These are phyloP conservation scores for Carassius carassius DNA, from an alignment of 2,113 vertebrate genomes.

Conservation along the genomic window DNA sequence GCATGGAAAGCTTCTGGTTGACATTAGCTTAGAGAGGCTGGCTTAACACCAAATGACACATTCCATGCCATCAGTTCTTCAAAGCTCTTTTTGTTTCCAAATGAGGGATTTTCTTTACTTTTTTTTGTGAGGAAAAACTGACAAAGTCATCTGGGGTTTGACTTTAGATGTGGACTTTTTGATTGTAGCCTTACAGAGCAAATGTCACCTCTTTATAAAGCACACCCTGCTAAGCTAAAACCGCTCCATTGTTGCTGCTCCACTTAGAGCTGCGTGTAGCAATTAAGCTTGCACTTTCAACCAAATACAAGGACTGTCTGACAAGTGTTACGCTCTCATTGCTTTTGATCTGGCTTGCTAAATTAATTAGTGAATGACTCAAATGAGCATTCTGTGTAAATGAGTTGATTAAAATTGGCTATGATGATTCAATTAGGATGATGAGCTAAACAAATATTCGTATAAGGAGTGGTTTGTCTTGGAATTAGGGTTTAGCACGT, in stretches of 20 bases:
- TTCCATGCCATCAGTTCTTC: background rate
- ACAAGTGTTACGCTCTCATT: slow-evolving; percentile 19
- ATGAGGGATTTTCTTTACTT: slow-evolving; percentile 1
- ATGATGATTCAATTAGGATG: background rate
- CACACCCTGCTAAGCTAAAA: slow-evolving; percentile 3
- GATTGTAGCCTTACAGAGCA: background rate
- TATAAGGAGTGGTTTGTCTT: background rate
- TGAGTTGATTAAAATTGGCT: background rate
- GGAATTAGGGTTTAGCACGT: background rate
- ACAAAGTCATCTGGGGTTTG: background rate
- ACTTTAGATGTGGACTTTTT: slow-evolving; percentile 24
- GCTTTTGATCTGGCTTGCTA: background rate
- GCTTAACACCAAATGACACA: slow-evolving; percentile 21
- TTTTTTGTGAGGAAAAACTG: background rate
- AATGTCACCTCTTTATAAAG: background rate
- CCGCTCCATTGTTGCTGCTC: background rate
- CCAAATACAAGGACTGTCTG: slow-evolving; percentile 12
- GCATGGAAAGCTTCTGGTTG: slow-evolving; percentile 16
- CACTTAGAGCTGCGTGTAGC: background rate
- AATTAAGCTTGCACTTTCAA: background rate
- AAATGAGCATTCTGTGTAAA: background rate
- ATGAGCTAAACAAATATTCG: background rate
- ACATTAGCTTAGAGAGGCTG: slow-evolving; percentile 15
- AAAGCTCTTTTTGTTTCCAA: slow-evolving; percentile 27
- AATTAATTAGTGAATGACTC: background rate